Conservation (phyloP, 2,888 invertebrate species). For the Trichopoda pennipes region DNA sequence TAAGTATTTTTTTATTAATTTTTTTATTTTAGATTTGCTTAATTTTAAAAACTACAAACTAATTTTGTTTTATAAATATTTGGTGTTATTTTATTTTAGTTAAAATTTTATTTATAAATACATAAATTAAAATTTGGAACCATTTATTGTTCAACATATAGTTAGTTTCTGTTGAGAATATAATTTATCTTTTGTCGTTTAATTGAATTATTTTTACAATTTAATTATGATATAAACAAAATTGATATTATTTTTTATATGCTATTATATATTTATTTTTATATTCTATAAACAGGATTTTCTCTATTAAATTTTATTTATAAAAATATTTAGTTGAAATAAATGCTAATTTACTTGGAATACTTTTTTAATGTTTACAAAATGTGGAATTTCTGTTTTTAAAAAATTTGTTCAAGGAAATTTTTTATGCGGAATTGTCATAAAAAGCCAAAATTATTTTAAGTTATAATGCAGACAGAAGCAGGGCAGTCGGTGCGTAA, state of each 20-base stretch:
- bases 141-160: not conserved
- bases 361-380: conserved; percentile 32
- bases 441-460: conserved; percentile 3
- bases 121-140: conserved; percentile 17
- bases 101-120: conserved; percentile 42
- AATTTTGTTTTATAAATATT: conserved; percentile 50
- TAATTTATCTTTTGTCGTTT: conserved; percentile 4
- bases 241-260: conserved; percentile 36
- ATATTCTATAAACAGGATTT: conserved; percentile 15
- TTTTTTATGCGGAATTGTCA: conserved; percentile 19
- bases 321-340: conserved; percentile 58
- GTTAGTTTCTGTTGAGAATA: not conserved
- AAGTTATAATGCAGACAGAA: no score
- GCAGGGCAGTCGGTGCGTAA: no score
- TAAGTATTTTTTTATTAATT: not conserved
- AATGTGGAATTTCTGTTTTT: conserved; percentile 22
- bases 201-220: conserved; percentile 10
- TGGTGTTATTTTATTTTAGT: conserved; percentile 58
- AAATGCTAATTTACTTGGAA: conserved; percentile 62
- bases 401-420: not conserved
- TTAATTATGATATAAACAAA: conserved; percentile 47
- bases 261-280: conserved; percentile 26
- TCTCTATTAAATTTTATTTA: conserved; percentile 10
- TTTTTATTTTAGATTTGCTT: conserved; percentile 17
- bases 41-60: conserved; percentile 17